phyloP scores from a whole-genome alignment of 2,888 invertebrate genomes.

The Brenthis daphne region DNA sequence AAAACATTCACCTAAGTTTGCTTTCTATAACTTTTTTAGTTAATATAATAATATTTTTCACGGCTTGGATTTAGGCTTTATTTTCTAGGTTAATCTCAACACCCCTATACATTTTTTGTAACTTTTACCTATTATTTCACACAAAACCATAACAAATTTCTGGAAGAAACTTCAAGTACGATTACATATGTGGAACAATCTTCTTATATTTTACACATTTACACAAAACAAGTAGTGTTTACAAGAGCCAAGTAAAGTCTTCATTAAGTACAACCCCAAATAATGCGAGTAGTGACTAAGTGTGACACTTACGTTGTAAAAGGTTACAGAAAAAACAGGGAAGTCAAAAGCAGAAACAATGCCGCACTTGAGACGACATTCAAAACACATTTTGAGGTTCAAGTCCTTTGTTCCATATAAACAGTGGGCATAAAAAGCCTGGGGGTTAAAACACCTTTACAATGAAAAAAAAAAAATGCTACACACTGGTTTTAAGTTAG shows the following conservation, averaged over 20 bases:
- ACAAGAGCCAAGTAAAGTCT: background rate
- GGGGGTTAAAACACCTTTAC: conserved; percentile 24
- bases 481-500: conserved; percentile 6
- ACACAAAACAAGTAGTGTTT: background rate
- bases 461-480: conserved; percentile 1
- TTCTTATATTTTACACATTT: background rate
- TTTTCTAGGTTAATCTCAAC: too few species aligned
- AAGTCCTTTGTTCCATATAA: conserved; percentile 32
- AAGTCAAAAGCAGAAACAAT: conserved; percentile 36
- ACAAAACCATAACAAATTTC: too few species aligned
- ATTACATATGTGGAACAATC: background rate
- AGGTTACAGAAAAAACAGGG: conserved; percentile 27
- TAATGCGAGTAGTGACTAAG: conserved; percentile 15
- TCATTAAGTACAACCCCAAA: conserved; percentile 12
- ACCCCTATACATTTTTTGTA: too few species aligned
- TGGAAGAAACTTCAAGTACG: background rate
- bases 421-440: conserved; percentile 34
- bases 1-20: too few species aligned
- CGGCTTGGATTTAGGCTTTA: too few species aligned
- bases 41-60: too few species aligned
- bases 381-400: conserved; percentile 37
- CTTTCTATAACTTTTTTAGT: too few species aligned
- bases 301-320: conserved; percentile 24
- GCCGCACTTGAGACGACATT: conserved; percentile 39
- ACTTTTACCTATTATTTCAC: too few species aligned